Evolutionary conservation across 2,113 vertebrate species (phyloP).

Genomic region (Ailurus styani): DNA sequence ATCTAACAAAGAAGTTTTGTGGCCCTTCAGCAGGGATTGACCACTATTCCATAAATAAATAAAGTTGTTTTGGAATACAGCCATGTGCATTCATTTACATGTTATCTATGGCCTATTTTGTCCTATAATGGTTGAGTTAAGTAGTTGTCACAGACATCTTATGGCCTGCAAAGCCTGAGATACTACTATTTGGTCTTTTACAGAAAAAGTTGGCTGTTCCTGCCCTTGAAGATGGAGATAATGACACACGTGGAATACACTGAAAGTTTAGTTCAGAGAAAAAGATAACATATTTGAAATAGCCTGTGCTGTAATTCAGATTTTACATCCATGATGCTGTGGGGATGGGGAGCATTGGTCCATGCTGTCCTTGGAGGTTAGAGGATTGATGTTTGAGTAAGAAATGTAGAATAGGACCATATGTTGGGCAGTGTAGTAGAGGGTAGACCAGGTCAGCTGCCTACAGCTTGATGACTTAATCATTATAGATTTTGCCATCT

Average conservation of each 20-base stretch:
- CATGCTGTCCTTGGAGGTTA: conserved; percentile 13
- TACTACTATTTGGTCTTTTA: neutral
- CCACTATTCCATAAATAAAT: neutral
- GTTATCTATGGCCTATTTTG: neutral
- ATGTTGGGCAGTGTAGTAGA: conserved; percentile 20
- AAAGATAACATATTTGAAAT: neutral
- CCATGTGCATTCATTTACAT: neutral
- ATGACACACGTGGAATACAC: neutral
- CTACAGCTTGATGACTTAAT: conserved; percentile 44
- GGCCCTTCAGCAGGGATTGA: neutral
- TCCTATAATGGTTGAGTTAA: neutral
- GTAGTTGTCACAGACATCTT: neutral
- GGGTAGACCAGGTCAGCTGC: neutral
- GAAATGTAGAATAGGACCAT: conserved; percentile 36
- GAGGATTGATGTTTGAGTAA: conserved; percentile 36
- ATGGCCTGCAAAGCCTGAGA: neutral
- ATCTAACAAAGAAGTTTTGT: neutral
- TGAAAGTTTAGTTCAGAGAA: neutral
- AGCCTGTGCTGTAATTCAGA: neutral
- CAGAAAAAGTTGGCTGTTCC: neutral
- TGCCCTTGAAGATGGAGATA: neutral
- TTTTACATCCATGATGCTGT: neutral
- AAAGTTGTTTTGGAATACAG: neutral
- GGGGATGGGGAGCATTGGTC: too few relatives aligned
- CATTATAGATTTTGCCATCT: neutral